phyloP scores from a whole-genome alignment of 1,140 invertebrate species.

The Zaprionus camerounensis region DNA sequence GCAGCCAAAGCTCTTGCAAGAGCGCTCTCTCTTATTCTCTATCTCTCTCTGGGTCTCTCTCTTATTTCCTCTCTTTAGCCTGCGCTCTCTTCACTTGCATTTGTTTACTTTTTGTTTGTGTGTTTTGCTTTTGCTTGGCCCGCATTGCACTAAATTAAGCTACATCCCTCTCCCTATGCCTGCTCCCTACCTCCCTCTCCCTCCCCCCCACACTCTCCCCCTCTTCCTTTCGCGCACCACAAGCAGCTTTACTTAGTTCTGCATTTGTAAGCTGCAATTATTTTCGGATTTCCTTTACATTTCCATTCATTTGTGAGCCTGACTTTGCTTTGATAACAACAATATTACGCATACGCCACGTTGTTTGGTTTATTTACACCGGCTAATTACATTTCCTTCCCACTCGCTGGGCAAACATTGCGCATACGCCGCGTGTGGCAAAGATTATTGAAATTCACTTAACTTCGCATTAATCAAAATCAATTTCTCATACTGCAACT shows the following conservation, averaged over 20 bases:
- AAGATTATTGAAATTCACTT: slow-evolving; percentile 39
- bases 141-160: slow-evolving; percentile 27
- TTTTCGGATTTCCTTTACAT: slow-evolving; percentile 29
- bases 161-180: neutral
- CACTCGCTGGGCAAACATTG: slow-evolving; percentile 9
- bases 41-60: neutral
- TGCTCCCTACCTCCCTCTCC: no score
- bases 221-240: neutral
- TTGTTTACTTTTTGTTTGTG: slow-evolving; percentile 56
- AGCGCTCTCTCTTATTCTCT: neutral
- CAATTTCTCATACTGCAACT: slow-evolving; percentile 45
- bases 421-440: slow-evolving; percentile 26
- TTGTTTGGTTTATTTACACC: slow-evolving; percentile 6
- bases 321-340: slow-evolving; percentile 16
- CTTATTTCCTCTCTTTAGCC: slow-evolving; percentile 3
- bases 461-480: slow-evolving; percentile 66
- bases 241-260: slow-evolving; percentile 20
- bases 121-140: slow-evolving; percentile 41
- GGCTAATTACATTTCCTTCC: slow-evolving; percentile 7
- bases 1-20: neutral
- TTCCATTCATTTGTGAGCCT: slow-evolving; percentile 15
- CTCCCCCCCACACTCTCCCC: neutral
- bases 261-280: slow-evolving; percentile 50
- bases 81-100: slow-evolving; percentile 16
- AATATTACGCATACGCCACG: slow-evolving; percentile 52